These are phyloP conservation scores for Wasmannia auropunctata DNA, from an alignment of 1,140 invertebrate species.

Conservation along the genomic window DNA sequence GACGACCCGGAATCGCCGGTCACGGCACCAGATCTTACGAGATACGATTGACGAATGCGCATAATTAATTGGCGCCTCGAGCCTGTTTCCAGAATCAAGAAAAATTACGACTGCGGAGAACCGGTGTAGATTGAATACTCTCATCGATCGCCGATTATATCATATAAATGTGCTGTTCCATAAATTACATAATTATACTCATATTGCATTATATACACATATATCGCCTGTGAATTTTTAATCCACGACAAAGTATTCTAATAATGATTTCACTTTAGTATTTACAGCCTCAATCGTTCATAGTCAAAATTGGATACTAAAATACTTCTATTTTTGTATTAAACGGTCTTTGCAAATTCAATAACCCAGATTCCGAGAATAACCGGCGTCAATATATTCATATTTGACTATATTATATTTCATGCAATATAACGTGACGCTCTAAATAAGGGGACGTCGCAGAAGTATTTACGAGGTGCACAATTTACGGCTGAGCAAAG, in stretches of 20 bases:
- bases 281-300: too few relatives aligned
- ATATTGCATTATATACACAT: not conserved
- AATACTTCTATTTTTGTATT: not conserved
- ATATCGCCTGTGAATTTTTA: not conserved
- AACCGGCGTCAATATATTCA: not conserved
- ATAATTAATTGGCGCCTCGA: constrained; percentile 36
- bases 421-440: not conserved
- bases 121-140: not conserved
- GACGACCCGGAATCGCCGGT: constrained; percentile 55
- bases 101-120: not conserved
- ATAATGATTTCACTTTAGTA: not conserved
- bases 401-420: constrained; percentile 5
- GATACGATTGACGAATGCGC: constrained; percentile 44
- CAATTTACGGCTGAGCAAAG: constrained; percentile 3
- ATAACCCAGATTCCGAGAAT: not conserved
- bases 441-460: not conserved
- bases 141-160: not conserved
- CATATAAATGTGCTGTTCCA: not conserved
- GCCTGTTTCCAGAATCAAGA: not conserved
- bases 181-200: not conserved
- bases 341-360: not conserved
- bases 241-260: not conserved
- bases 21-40: constrained; percentile 8
- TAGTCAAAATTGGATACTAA: not conserved
- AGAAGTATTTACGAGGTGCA: constrained; percentile 12